Percentiles rank a stretch among this genome's conserved stretches.
These are phyloP conservation scores for Chymomyza fuscimana DNA, from an alignment of 2,888 invertebrate species.

Conservation along the genomic window DNA sequence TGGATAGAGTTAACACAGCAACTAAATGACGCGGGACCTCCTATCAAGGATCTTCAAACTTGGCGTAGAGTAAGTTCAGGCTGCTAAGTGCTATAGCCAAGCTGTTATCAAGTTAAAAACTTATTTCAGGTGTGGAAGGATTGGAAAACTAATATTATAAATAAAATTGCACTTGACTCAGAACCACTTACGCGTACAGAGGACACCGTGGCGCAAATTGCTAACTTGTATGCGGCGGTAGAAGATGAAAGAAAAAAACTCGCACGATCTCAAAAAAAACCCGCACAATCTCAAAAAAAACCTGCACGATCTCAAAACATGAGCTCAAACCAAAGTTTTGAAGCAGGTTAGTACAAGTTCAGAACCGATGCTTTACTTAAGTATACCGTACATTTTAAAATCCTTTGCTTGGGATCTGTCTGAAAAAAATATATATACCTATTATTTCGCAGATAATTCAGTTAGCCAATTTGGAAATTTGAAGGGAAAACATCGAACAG, in stretches of 20 bases:
- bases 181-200: neutral
- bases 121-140: neutral
- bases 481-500: neutral
- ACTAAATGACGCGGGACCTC: neutral
- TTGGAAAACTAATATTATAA: neutral
- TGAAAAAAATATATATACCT: no score
- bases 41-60: neutral
- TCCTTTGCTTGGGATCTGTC: no score
- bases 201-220: neutral
- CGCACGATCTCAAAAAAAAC: no score
- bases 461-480: no score
- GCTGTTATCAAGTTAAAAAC: neutral
- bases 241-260: neutral
- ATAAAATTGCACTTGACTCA: neutral
- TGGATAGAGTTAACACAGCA: slow-evolving; percentile 40
- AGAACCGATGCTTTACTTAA: no score
- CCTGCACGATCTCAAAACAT: no score
- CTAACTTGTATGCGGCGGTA: neutral
- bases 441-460: no score
- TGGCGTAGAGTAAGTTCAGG: neutral
- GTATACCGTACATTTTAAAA: no score
- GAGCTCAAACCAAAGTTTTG: no score
- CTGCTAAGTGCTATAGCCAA: neutral
- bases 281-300: no score
- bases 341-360: no score